A percentile compares a stretch with the other conserved stretches of the same genome.
These are phyloP conservation scores for Pheosia gnoma DNA, from an alignment of 2,888 invertebrate genomes.

Conservation along the genomic window DNA sequence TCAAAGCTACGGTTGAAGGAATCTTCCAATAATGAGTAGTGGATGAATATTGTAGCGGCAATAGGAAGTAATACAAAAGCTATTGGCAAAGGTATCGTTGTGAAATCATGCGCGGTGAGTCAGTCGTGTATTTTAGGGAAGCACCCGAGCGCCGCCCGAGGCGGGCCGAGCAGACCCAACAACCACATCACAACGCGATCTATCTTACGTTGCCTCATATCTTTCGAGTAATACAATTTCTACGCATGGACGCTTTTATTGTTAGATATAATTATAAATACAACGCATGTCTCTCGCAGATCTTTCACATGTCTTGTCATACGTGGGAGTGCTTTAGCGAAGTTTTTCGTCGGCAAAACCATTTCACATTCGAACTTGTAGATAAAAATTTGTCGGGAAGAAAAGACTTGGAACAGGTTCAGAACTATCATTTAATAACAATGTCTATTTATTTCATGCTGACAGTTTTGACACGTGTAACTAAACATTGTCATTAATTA, in stretches of 20 bases:
- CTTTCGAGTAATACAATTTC: slow-evolving; percentile 26
- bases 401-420: slow-evolving; percentile 2
- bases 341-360: neutral
- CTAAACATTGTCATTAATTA: slow-evolving; percentile 2
- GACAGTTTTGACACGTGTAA: slow-evolving; percentile 6
- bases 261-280: slow-evolving; percentile 14
- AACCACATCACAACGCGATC: slow-evolving; percentile 37
- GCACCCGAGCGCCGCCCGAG: slow-evolving; percentile 40
- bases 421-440: slow-evolving; percentile 3
- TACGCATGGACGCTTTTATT: slow-evolving; percentile 19
- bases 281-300: slow-evolving; percentile 6
- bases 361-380: neutral
- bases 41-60: slow-evolving; percentile 49
- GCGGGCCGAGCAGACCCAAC: slow-evolving; percentile 40
- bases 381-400: neutral
- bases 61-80: slow-evolving; percentile 80
- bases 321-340: slow-evolving; percentile 3
- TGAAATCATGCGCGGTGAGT: slow-evolving; percentile 74
- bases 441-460: slow-evolving; percentile 1
- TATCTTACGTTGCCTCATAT: slow-evolving; percentile 40
- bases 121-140: slow-evolving; percentile 71
- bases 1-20: slow-evolving; percentile 21
- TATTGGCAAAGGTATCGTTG: slow-evolving; percentile 80
- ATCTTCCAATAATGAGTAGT: slow-evolving; percentile 35
- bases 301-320: slow-evolving; percentile 3